Percentiles rank a stretch among this genome's conserved stretches.
phyloP scores from a whole-genome alignment of 1,140 invertebrate genomes.

The Ips typographus region DNA sequence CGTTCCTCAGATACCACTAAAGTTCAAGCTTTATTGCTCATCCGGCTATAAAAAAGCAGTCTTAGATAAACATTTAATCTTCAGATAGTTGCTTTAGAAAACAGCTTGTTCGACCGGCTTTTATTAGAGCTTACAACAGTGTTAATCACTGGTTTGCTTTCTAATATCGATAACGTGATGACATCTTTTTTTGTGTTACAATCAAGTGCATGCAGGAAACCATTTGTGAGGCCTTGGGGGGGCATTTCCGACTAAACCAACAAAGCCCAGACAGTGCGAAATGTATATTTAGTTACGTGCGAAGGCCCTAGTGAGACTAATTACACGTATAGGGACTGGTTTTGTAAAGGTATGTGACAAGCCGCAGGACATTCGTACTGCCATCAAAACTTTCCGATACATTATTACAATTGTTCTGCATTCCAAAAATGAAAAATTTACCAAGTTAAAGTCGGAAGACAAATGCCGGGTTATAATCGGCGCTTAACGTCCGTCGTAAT shows the following conservation, averaged over 20 bases:
- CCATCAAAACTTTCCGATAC: not conserved
- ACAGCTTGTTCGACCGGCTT: not conserved
- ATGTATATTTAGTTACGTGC: constrained; percentile 10
- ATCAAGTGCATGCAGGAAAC: too few relatives aligned
- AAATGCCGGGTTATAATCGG: constrained; percentile 24
- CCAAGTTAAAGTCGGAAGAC: constrained; percentile 7
- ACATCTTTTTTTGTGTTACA: too few relatives aligned
- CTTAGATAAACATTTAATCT: constrained; percentile 2
- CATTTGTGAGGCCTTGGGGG: too few relatives aligned
- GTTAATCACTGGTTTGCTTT: not conserved
- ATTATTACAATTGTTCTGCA: not conserved
- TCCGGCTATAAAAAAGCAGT: not conserved
- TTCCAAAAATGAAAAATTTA: not conserved
- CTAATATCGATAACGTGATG: too few relatives aligned
- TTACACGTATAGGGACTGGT: not conserved
- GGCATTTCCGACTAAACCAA: too few relatives aligned
- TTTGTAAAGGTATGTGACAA: constrained; percentile 5
- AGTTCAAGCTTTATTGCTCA: constrained; percentile 1
- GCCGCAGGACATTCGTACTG: not conserved
- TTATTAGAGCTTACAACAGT: not conserved
- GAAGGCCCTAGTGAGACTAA: constrained; percentile 4
- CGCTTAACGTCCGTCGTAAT: constrained; percentile 23
- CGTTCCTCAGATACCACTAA: not conserved
- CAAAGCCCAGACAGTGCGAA: not conserved
- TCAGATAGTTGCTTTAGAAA: not conserved